A percentile compares a stretch with the other conserved stretches of the same genome.
Conservation (phyloP, 2,797 vertebrate species). For the Furcifer pardalis region DNA sequence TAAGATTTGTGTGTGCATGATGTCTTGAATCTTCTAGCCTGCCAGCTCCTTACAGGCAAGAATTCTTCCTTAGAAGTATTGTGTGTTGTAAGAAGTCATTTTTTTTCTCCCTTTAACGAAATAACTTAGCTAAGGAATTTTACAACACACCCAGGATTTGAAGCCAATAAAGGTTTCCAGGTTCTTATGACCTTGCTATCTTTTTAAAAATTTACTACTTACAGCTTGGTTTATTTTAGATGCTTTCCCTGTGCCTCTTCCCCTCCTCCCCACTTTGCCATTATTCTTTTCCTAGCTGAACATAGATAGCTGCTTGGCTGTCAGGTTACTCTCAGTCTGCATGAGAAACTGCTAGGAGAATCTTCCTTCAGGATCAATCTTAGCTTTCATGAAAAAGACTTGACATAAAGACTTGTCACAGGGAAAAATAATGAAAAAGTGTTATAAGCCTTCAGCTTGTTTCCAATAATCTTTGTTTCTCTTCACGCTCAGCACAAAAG, state of each 20-base stretch:
- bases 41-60: neutral
- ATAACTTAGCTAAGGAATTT: neutral
- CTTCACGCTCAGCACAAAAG: constrained; percentile 27
- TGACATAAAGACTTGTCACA: constrained; percentile 61
- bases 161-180: neutral
- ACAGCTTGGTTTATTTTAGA: neutral
- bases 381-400: constrained; percentile 59
- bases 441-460: neutral
- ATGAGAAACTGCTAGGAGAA: constrained; percentile 38
- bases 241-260: neutral
- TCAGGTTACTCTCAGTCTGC: constrained; percentile 38
- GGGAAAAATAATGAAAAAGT: constrained; percentile 61
- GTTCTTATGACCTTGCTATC: neutral
- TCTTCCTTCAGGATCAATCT: constrained; percentile 43
- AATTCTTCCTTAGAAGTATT: neutral
- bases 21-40: neutral
- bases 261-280: neutral
- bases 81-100: neutral
- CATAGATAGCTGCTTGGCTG: constrained; percentile 18
- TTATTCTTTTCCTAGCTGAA: constrained; percentile 12
- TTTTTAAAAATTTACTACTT: neutral
- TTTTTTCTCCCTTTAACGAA: neutral
- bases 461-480: constrained; percentile 4
- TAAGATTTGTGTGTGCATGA: neutral
- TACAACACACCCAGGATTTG: neutral